Base-by-base conservation (phyloP, 2,797 vertebrate genomes). In the Salmo trutta region DNA sequence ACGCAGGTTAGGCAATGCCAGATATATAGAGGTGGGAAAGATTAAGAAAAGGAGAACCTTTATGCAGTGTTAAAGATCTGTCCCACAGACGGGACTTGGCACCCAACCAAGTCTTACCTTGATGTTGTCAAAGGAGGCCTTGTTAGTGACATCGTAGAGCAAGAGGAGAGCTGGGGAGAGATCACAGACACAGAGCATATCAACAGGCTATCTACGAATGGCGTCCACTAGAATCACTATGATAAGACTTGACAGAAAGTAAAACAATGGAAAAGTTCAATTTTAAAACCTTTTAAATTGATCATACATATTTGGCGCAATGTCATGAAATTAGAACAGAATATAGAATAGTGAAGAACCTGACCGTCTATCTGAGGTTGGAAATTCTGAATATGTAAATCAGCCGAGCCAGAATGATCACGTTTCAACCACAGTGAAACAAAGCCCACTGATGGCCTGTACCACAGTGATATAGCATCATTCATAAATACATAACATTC, bases 111-210 rank as follows among this genome's bases (percentile, higher is more conserved):
- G 75, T 67, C 92, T 92, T 93, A 94, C 93, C 95, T 96, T 94
- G 84, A 97, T 97, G 93, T 96, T 98, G 94, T 98, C 96, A 0
- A 98, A 99, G 1, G 97, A 99, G 0, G 95, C 92, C 92, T 96
- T 97, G 92, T 96, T 98, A 67, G 96, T 96, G 87, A 98, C 94
- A 0, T 99, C 97, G 1, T 98, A 98, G 33, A 99, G 95, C 65
- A 99, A 94, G 77, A 98, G 93, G 75, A 99, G 93, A 82, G 97
- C 96, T 97, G 93, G 0, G 75, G 84, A 85, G 75, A 89, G 15
- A 88, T 31, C 33, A 74, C 12, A 52, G n/a, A 29, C 54, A 71
- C 5, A 41, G 10, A 70, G 31, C 27, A 16, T 5, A 36, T 24
- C 36, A 66, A 71, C 24, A 70, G 17, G 19, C 21, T 54, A 69